Conservation (phyloP, 2,888 invertebrate genomes). For the Idaea straminata region DNA sequence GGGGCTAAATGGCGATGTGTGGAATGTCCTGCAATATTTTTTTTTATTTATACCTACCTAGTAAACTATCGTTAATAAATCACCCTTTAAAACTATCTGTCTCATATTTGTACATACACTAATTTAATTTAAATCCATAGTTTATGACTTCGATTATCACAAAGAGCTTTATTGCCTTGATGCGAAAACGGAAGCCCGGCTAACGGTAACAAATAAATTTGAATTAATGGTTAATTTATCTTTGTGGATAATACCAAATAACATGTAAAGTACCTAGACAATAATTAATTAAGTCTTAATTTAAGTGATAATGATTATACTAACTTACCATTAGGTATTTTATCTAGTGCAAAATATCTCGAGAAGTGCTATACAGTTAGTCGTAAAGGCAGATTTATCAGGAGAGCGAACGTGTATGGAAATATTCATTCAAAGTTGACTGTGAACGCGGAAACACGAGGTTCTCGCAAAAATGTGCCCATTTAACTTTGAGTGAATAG, state of each 20-base stretch:
- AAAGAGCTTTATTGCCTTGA: neutral
- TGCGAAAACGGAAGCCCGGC: neutral
- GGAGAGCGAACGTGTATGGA: constrained; percentile 19
- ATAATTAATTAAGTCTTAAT: neutral
- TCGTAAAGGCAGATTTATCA: constrained; percentile 19
- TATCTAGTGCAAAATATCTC: neutral
- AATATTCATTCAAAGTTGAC: constrained; percentile 30
- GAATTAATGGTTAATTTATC: neutral
- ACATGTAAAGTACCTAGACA: neutral
- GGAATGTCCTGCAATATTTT: too few relatives aligned
- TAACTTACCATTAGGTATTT: neutral
- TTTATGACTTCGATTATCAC: neutral
- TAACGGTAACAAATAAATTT: neutral
- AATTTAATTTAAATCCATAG: constrained; percentile 5
- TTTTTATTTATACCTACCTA: neutral
- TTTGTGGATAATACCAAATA: neutral
- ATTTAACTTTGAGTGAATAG: constrained; percentile 66
- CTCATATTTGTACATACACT: constrained; percentile 1
- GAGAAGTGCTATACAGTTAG: constrained; percentile 1
- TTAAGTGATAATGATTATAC: neutral
- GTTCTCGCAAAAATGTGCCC: constrained; percentile 58
- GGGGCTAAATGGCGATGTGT: too few relatives aligned
- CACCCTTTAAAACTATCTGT: neutral
- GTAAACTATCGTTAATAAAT: neutral
- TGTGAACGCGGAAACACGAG: constrained; percentile 63